Evolutionary conservation across 2,888 invertebrate genomes (phyloP).

Genomic region (Torymus aiolomorphi): DNA sequence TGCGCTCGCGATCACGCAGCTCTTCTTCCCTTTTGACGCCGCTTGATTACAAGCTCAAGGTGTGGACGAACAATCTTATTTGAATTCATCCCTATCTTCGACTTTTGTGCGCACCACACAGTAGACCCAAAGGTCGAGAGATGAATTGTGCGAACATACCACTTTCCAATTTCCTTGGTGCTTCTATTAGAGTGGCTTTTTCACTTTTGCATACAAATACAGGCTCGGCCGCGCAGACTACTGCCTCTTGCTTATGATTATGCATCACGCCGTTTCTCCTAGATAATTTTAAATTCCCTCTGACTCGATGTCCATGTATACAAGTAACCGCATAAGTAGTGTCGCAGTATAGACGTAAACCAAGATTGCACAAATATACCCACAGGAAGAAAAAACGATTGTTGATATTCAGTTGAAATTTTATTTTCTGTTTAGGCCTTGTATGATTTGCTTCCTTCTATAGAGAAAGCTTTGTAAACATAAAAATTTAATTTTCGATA

Average conservation of each 20-base stretch:
- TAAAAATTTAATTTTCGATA: too few relatives aligned
- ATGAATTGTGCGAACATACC: constrained; percentile 48
- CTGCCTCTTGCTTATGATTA: constrained; percentile 47
- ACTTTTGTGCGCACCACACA: constrained; percentile 24
- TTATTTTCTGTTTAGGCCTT: background rate
- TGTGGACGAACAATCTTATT: constrained; percentile 60
- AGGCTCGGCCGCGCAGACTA: background rate
- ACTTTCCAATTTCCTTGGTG: constrained; percentile 54
- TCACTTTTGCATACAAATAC: constrained; percentile 56
- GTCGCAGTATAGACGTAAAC: background rate
- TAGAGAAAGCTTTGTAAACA: too few relatives aligned
- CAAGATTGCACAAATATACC: constrained; percentile 24
- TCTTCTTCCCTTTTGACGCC: constrained; percentile 58
- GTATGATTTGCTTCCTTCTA: background rate
- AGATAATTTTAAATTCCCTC: constrained; percentile 51
- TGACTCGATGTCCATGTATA: background rate
- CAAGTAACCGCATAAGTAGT: background rate
- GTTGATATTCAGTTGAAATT: background rate
- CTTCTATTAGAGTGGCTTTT: constrained; percentile 51
- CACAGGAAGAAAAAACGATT: background rate
- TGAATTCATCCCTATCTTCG: constrained; percentile 55
- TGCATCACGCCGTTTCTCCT: constrained; percentile 43
- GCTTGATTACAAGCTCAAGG: constrained; percentile 58
- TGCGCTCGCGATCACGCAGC: background rate
- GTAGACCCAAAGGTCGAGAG: constrained; percentile 37